phyloP scores from a whole-genome alignment of 2,888 invertebrate genomes.

The Molanna angustata region DNA sequence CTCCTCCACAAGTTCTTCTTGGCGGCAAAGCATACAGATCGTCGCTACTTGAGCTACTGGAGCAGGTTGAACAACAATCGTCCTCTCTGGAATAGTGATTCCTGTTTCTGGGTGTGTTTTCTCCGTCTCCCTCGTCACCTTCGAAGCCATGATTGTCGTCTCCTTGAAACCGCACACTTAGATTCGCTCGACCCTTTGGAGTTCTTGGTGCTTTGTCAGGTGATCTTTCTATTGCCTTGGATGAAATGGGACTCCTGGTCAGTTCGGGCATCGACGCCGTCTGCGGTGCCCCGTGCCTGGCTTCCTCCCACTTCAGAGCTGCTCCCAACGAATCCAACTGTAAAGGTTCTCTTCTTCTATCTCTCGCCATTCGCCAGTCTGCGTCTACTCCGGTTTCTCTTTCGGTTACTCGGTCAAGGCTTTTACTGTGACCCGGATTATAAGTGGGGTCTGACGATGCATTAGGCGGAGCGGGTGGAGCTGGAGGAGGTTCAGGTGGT shows the following conservation, averaged over 20 bases:
- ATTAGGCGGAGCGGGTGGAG: conserved; percentile 41
- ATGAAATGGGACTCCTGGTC: conserved; percentile 40
- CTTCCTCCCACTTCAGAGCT: conserved; percentile 34
- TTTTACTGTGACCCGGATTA: conserved; percentile 51
- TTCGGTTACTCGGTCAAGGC: conserved; percentile 67
- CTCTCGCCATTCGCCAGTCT: conserved; percentile 35
- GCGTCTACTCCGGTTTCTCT: conserved; percentile 50
- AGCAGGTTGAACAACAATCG: conserved; percentile 88
- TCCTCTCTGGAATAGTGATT: conserved; percentile 54
- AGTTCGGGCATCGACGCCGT: conserved; percentile 64
- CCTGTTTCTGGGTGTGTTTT: conserved; percentile 33
- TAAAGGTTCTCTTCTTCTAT: conserved; percentile 58
- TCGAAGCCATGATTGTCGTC: conserved; percentile 47
- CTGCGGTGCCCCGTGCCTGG: conserved; percentile 42
- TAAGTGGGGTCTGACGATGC: conserved; percentile 40
- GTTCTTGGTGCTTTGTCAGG: conserved; percentile 25
- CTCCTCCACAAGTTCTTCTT: conserved; percentile 80
- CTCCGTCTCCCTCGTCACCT: conserved; percentile 41
- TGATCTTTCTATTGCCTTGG: conserved; percentile 31
- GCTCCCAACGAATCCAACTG: conserved; percentile 41
- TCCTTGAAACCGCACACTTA: conserved; percentile 56
- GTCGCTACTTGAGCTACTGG: conserved; percentile 83
- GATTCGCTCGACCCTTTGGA: conserved; percentile 39
- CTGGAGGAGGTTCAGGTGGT: conserved; percentile 43
- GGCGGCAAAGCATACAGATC: conserved; percentile 84